Conservation (phyloP, 2,888 invertebrate genomes). For the Lypha dubia region DNA sequence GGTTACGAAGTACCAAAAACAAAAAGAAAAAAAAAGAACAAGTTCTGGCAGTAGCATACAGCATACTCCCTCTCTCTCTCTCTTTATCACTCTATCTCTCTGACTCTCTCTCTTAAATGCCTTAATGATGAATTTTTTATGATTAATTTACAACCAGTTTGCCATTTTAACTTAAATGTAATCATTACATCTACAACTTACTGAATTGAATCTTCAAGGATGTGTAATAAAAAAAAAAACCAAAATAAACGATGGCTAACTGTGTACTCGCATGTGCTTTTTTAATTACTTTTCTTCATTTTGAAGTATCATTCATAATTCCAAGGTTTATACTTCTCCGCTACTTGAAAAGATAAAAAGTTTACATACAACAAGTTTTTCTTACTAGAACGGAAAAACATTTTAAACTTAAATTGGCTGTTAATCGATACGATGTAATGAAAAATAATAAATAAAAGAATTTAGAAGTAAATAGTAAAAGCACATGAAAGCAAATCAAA, state of each 20-base stretch:
- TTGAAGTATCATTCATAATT: constrained; percentile 12
- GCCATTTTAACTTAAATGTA: too few species aligned
- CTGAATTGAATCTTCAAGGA: too few species aligned
- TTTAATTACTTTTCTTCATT: neutral
- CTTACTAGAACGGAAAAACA: neutral
- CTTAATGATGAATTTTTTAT: too few species aligned
- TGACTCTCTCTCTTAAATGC: too few species aligned
- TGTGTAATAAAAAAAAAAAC: neutral
- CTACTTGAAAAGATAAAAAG: neutral
- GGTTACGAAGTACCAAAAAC: too few species aligned
- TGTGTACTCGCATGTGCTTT: too few species aligned
- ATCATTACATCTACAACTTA: too few species aligned
- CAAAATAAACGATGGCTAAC: neutral
- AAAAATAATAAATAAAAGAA: constrained; percentile 13
- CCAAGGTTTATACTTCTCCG: neutral
- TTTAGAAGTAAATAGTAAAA: neutral
- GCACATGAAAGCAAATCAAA: constrained; percentile 34
- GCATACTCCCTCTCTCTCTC: too few species aligned
- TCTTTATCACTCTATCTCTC: too few species aligned
- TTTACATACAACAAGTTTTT: neutral
- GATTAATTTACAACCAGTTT: too few species aligned
- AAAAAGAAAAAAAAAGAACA: too few species aligned
- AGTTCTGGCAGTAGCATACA: too few species aligned
- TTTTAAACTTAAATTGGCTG: constrained; percentile 39
- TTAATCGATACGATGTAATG: constrained; percentile 14